Evolutionary conservation across 64 coral and sea anemone species (phyloP).

Genomic region (Montipora efflorescens): DNA sequence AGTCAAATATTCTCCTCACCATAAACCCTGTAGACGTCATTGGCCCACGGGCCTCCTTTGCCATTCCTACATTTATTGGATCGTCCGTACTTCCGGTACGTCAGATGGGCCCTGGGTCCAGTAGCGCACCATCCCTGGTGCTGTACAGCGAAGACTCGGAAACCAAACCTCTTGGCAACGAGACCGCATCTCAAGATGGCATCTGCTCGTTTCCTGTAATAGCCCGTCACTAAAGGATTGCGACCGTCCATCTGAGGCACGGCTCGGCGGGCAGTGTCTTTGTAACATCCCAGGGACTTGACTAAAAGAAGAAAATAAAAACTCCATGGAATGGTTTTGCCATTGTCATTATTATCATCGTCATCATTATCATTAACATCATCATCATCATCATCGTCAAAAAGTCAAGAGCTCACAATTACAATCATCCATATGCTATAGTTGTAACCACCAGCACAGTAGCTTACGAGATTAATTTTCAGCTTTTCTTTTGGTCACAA

Average conservation of each 20-base stretch:
- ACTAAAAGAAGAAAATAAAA: background rate
- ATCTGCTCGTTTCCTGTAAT: slow-evolving; percentile 9
- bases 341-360: background rate
- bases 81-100: slow-evolving; percentile 63
- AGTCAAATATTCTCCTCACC: no score
- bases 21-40: slow-evolving; percentile 52
- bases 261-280: slow-evolving; percentile 42
- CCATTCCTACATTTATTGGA: slow-evolving; percentile 41
- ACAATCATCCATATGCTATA: no score
- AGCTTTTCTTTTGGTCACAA: no score
- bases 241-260: slow-evolving; percentile 33
- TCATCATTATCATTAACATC: background rate
- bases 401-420: no score
- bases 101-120: slow-evolving; percentile 15
- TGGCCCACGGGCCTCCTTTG: slow-evolving; percentile 70
- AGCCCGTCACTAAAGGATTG: background rate
- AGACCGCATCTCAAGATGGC: slow-evolving; percentile 64
- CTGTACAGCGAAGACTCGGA: slow-evolving; percentile 53
- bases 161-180: background rate
- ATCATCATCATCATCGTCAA: no score
- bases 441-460: no score
- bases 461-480: no score
- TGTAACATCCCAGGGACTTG: slow-evolving; percentile 22
- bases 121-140: slow-evolving; percentile 60
- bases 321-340: background rate